These are phyloP conservation scores for Didymodactylos carnosus DNA, from an alignment of 2,888 invertebrate species.

Conservation along the genomic window DNA sequence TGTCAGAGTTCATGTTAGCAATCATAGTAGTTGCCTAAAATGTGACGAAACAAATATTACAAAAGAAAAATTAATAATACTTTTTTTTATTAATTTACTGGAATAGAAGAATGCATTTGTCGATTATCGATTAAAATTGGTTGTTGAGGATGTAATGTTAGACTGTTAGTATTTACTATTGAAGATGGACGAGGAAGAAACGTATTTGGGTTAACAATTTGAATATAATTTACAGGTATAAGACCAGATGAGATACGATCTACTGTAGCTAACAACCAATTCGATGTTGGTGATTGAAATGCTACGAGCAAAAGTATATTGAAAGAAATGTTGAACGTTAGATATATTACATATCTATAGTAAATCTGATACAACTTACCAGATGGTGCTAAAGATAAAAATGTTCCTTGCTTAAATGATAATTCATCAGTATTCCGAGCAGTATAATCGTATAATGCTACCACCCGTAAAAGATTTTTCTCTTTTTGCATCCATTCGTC, in stretches of 20 bases:
- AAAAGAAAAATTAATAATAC: too few relatives aligned
- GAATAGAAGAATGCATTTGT: too few relatives aligned
- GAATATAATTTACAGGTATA: conserved; percentile 41
- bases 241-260: conserved; percentile 39
- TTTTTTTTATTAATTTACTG: too few relatives aligned
- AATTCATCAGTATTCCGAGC: conserved; percentile 53
- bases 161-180: too few relatives aligned
- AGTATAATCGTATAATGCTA: conserved; percentile 54
- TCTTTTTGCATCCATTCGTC: background rate
- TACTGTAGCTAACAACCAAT: conserved; percentile 39
- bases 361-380: conserved; percentile 21
- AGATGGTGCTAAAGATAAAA: conserved; percentile 56
- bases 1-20: too few relatives aligned
- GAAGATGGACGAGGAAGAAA: too few relatives aligned
- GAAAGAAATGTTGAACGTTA: background rate
- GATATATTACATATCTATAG: conserved; percentile 6
- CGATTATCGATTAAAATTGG: too few relatives aligned
- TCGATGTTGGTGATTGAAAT: conserved; percentile 47
- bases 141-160: too few relatives aligned
- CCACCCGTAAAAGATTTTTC: background rate
- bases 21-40: too few relatives aligned
- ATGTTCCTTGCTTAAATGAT: conserved; percentile 53
- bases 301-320: conserved; percentile 36
- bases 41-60: too few relatives aligned
- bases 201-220: conserved; percentile 32